Evolutionary conservation across 1,140 invertebrate species (phyloP).

Genomic region (Orius laevigatus): DNA sequence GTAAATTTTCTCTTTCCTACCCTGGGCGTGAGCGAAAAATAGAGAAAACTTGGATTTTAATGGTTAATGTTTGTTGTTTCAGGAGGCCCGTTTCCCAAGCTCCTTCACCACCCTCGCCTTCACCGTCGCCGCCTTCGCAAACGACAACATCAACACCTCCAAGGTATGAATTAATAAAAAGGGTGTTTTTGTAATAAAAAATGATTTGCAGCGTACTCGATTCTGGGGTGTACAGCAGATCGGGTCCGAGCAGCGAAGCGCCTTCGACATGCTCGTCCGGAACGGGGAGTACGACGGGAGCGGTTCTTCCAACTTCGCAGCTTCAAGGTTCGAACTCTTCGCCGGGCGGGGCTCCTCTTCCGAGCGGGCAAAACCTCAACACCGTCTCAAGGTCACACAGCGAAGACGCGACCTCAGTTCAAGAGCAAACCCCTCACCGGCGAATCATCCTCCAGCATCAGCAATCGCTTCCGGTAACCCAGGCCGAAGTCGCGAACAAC

Average conservation of each 20-base stretch:
- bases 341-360: background rate
- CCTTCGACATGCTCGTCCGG: slow-evolving; percentile 12
- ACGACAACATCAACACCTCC: slow-evolving; percentile 20
- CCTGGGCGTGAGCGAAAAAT: no score
- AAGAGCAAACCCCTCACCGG: background rate
- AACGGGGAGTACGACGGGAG: background rate
- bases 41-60: no score
- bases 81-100: slow-evolving; percentile 19
- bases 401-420: slow-evolving; percentile 2
- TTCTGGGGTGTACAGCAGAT: slow-evolving; percentile 17
- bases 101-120: slow-evolving; percentile 19
- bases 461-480: slow-evolving; percentile 19
- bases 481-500: slow-evolving; percentile 15
- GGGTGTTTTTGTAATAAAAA: background rate
- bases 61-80: slow-evolving; percentile 11
- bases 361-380: background rate
- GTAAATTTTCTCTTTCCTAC: no score
- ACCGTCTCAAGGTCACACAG: slow-evolving; percentile 4
- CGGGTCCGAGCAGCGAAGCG: slow-evolving; percentile 5
- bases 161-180: slow-evolving; percentile 22
- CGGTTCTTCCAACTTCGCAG: background rate
- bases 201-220: slow-evolving; percentile 18
- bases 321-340: no score
- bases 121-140: slow-evolving; percentile 17
- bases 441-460: slow-evolving; percentile 19